These are phyloP conservation scores for Ormyrus rosae DNA, from an alignment of 2,888 invertebrate genomes.

Conservation along the genomic window DNA sequence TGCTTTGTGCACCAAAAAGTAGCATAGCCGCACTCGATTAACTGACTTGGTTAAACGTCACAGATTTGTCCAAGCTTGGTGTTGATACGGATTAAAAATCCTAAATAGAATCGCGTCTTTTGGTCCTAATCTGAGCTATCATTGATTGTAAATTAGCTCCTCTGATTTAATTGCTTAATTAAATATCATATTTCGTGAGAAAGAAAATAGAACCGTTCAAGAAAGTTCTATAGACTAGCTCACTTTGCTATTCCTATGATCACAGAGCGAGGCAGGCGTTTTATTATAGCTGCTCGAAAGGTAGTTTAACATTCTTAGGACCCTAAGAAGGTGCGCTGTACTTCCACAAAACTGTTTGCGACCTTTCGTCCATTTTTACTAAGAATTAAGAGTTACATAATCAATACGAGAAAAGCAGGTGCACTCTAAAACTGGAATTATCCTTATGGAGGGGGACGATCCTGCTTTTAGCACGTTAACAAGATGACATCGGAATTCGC, in stretches of 20 bases:
- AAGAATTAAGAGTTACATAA: constrained; percentile 5
- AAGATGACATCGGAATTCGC: constrained; percentile 53
- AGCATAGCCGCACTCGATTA: constrained; percentile 25
- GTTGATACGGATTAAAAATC: constrained; percentile 46
- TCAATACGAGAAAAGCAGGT: neutral
- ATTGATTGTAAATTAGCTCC: constrained; percentile 67
- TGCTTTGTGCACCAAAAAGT: constrained; percentile 48
- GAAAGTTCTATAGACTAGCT: constrained; percentile 61
- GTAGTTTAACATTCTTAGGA: constrained; percentile 44
- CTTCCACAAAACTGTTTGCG: neutral
- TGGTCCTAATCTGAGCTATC: constrained; percentile 65
- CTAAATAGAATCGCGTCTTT: constrained; percentile 63
- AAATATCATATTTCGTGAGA: constrained; percentile 66
- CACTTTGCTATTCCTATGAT: constrained; percentile 62
- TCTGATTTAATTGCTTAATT: constrained; percentile 68
- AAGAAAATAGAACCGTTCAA: constrained; percentile 59
- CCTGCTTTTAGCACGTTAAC: constrained; percentile 16
- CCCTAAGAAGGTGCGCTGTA: constrained; percentile 27
- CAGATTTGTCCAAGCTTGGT: constrained; percentile 50
- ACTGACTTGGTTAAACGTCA: constrained; percentile 1
- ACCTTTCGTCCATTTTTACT: neutral
- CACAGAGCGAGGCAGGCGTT: constrained; percentile 64
- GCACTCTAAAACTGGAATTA: constrained; percentile 16
- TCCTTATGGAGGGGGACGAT: constrained; percentile 1
- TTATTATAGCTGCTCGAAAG: constrained; percentile 39